These are phyloP conservation scores for Capitulum mitella DNA, from an alignment of 2,888 invertebrate genomes.

Conservation along the genomic window DNA sequence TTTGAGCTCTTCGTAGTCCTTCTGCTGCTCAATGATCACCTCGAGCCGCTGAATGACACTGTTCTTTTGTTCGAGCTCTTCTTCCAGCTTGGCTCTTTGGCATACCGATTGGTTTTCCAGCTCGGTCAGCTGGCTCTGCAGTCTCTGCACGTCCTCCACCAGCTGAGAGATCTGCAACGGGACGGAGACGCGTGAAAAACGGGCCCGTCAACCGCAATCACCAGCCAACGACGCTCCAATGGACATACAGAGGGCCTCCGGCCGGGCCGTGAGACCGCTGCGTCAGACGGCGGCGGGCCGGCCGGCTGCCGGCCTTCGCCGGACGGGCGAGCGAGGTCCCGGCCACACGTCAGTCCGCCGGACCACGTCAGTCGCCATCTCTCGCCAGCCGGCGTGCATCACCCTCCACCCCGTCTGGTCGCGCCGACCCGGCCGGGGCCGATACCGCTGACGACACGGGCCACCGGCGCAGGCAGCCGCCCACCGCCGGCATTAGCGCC, in stretches of 20 bases:
- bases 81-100: slow-evolving; percentile 46
- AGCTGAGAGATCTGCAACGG: slow-evolving; percentile 75
- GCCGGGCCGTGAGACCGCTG: no score
- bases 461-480: not conserved
- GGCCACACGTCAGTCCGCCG: no score
- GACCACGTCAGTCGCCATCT: no score
- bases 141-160: slow-evolving; percentile 83
- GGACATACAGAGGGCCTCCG: no score
- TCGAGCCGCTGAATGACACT: slow-evolving; percentile 28
- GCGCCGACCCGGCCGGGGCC: not conserved
- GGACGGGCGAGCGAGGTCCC: no score
- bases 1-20: slow-evolving; percentile 31
- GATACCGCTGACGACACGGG: not conserved
- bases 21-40: slow-evolving; percentile 27
- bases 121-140: slow-evolving; percentile 74
- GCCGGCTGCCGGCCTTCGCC: no score
- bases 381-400: no score
- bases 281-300: no score
- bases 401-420: no score
- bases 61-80: slow-evolving; percentile 27
- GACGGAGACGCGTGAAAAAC: not conserved
- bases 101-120: slow-evolving; percentile 81
- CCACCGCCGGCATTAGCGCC: not conserved
- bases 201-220: not conserved
- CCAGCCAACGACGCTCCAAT: not conserved